Evolutionary conservation across 1,140 invertebrate species (phyloP), one percentile per base, ranked within the genome.

Genomic region (Penaeus japonicus): DNA sequence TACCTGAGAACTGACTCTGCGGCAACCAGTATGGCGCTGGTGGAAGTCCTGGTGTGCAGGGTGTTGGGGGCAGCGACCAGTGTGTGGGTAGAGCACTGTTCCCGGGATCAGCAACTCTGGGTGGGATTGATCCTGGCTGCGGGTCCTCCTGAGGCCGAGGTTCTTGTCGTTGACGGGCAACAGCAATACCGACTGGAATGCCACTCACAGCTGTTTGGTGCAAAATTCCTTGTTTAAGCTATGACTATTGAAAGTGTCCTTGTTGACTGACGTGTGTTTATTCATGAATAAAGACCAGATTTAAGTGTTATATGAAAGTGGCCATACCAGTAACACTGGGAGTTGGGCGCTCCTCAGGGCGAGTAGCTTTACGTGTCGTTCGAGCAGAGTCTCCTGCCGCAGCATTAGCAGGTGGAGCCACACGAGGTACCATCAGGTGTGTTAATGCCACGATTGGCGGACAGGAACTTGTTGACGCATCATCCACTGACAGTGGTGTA

Each of bases 41-140:
- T 53, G 87, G 79, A 39, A 87, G 39, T 32, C 86, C 86, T 22
- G 86, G 87, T 39, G 80, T 83, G 32, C 87, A 88, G 24, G 87
- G 87, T 57, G 87, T 88, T 54, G 87, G 87, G 39, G 87, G 87
- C 27, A 88, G 81, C 12, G 87, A 65, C 70, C 87, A 88, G 87
- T 82, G 87, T 7, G 87, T 55, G 30, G 87, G 65, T 10, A 82
- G 10, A 4, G 53, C 30, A 55, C 30, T 57, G 53, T 20, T 22
- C 53, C 79, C 55, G 30, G 55, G 39, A 22, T 24, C 20, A 10
- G 62, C 35, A 10, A 55, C 85, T 30, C 77, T 39, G 22, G 77
- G 53, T 47, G 81, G 53, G 18, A 35, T 39, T 22, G 53, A 24
- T 77, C 54, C 70, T 35, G 59, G 73, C 85, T 20, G 73, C 77